Conservation (phyloP, 2,113 vertebrate species). For the Caracal caracal region DNA sequence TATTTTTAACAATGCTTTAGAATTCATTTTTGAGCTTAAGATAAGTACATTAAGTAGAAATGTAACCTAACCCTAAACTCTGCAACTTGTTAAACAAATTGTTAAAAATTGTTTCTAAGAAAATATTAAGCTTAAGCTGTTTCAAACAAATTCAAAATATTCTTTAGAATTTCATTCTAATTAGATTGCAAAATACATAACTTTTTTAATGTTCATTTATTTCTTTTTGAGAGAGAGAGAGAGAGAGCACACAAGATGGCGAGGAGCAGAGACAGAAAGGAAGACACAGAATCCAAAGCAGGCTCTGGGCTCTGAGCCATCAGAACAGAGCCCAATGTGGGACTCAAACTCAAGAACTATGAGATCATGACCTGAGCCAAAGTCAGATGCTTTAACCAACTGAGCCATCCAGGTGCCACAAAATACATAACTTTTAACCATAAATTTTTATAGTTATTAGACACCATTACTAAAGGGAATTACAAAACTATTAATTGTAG, state of each 20-base stretch:
- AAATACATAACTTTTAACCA: not conserved
- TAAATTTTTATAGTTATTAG: not conserved
- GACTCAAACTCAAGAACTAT: too few species aligned
- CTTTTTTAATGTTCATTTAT: not conserved
- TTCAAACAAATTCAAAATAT: slow-evolving; percentile 1
- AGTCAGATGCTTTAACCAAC: too few species aligned
- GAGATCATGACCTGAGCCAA: too few species aligned
- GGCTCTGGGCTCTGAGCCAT: too few species aligned
- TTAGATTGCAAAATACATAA: not conserved
- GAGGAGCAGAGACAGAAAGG: too few species aligned
- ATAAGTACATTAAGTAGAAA: not conserved
- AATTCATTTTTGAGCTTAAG: not conserved
- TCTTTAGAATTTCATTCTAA: not conserved
- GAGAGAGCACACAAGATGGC: too few species aligned
- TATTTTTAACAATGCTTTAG: slow-evolving; percentile 2
- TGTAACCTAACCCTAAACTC: not conserved
- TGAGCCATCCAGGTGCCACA: not conserved
- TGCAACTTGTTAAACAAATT: not conserved
- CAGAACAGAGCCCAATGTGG: too few species aligned
- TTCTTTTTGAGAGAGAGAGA: too few species aligned
- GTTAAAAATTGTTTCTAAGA: not conserved
- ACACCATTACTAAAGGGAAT: not conserved
- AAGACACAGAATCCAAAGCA: too few species aligned
- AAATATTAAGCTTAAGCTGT: not conserved
- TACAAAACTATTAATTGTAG: not conserved